Conservation (phyloP, 2,888 invertebrate species). For the Amaurobius ferox region DNA sequence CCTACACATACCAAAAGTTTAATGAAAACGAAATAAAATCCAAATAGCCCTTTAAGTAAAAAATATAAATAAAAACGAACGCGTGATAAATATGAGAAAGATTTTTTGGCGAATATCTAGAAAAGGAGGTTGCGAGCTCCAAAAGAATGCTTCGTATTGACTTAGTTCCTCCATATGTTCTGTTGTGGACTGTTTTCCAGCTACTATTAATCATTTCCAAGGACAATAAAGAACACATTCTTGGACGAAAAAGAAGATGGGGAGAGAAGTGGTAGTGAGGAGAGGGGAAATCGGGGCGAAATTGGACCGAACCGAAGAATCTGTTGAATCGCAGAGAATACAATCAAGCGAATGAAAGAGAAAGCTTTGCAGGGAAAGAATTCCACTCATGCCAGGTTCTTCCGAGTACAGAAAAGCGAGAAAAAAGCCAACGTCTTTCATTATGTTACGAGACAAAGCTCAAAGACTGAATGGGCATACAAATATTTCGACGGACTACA, state of each 20-base stretch:
- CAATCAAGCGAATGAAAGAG: slow-evolving; percentile 70
- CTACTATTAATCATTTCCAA: slow-evolving; percentile 63
- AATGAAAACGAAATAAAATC: slow-evolving; percentile 66
- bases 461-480: background rate
- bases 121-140: slow-evolving; percentile 39
- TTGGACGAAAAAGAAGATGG: slow-evolving; percentile 49
- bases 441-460: background rate
- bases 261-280: slow-evolving; percentile 15
- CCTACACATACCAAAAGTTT: slow-evolving; percentile 46
- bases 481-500: background rate
- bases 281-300: slow-evolving; percentile 58
- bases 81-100: slow-evolving; percentile 67
- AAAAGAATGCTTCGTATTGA: slow-evolving; percentile 67
- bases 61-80: slow-evolving; percentile 15
- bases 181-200: slow-evolving; percentile 60
- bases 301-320: slow-evolving; percentile 69
- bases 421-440: background rate
- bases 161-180: slow-evolving; percentile 70
- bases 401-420: background rate
- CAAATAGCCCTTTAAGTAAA: slow-evolving; percentile 11
- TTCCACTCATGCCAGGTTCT: slow-evolving; percentile 36
- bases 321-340: slow-evolving; percentile 69
- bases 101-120: slow-evolving; percentile 66
- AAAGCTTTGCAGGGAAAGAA: slow-evolving; percentile 51
- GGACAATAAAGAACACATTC: slow-evolving; percentile 72